Percentiles rank a stretch among this genome's conserved stretches.
These are phyloP conservation scores for Netelia fuscicornis DNA, from an alignment of 2,888 invertebrate species.

Conservation along the genomic window DNA sequence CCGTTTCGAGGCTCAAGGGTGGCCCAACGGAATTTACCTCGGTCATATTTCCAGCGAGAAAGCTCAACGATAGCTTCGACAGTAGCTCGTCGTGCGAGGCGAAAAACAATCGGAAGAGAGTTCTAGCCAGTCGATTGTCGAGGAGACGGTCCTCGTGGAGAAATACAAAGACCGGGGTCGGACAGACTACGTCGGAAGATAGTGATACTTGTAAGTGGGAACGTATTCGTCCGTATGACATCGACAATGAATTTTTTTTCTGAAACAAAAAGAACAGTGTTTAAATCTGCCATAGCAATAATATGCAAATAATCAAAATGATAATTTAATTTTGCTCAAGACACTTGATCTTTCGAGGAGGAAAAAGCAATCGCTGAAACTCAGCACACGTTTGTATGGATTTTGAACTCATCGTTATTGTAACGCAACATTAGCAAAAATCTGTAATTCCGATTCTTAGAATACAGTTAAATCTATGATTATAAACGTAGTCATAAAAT, in stretches of 20 bases:
- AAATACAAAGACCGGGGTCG: slow-evolving; percentile 73
- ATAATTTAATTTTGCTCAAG: too few relatives aligned
- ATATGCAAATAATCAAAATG: too few relatives aligned
- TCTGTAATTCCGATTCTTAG: too few relatives aligned
- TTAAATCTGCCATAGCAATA: too few relatives aligned
- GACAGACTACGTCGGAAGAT: slow-evolving; percentile 82
- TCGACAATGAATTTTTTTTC: neutral
- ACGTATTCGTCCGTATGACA: slow-evolving; percentile 1
- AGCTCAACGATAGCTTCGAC: slow-evolving; percentile 82
- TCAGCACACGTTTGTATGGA: too few relatives aligned
- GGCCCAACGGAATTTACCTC: slow-evolving; percentile 84
- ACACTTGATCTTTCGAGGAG: too few relatives aligned
- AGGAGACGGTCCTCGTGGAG: slow-evolving; percentile 79
- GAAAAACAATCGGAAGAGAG: slow-evolving; percentile 80
- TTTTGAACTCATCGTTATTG: too few relatives aligned
- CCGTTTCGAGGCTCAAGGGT: slow-evolving; percentile 81
- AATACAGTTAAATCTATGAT: too few relatives aligned
- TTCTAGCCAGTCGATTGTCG: slow-evolving; percentile 79
- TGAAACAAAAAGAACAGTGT: neutral
- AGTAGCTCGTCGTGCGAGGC: slow-evolving; percentile 83
- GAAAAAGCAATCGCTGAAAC: too few relatives aligned
- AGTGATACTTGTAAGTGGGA: slow-evolving; percentile 81
- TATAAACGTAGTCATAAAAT: too few relatives aligned
- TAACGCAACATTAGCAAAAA: too few relatives aligned
- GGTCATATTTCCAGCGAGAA: slow-evolving; percentile 83